Evolutionary conservation across 1,140 invertebrate genomes (phyloP).

Genomic region (Drosophila arizonae): DNA sequence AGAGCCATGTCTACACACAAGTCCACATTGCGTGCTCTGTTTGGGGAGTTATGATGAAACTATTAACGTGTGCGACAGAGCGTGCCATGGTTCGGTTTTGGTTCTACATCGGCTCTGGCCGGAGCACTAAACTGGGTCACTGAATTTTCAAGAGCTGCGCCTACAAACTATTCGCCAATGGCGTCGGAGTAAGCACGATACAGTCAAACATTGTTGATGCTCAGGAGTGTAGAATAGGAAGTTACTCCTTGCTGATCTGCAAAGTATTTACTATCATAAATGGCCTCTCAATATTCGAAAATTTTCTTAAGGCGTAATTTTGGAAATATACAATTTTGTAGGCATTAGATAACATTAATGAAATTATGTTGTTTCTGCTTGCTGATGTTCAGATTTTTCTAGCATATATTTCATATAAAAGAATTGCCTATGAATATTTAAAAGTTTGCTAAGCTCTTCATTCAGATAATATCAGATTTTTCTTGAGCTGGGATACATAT

Average conservation of each 20-base stretch:
- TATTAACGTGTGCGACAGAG: constrained; percentile 72
- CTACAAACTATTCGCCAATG: constrained; percentile 59
- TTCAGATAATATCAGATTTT: no score
- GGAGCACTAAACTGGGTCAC: constrained; percentile 67
- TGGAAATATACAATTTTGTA: no score
- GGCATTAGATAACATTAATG: no score
- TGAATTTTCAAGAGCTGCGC: constrained; percentile 76
- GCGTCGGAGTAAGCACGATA: constrained; percentile 25
- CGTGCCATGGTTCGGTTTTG: constrained; percentile 42
- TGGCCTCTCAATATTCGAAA: no score
- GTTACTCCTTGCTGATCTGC: neutral
- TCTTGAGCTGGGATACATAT: no score
- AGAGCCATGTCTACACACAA: constrained; percentile 55
- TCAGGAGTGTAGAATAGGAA: neutral
- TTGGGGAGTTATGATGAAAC: constrained; percentile 66
- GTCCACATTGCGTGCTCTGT: constrained; percentile 58
- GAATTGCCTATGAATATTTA: no score
- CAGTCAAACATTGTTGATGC: no score
- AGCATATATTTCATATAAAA: no score
- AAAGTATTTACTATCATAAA: neutral
- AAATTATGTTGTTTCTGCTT: neutral
- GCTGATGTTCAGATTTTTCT: neutral
- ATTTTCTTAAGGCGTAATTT: no score
- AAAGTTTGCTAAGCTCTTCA: no score
- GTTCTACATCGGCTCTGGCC: constrained; percentile 35